Percentiles rank a stretch among this genome's conserved stretches.
Conservation (phyloP, 2,888 invertebrate genomes). For the Trichopoda pennipes region DNA sequence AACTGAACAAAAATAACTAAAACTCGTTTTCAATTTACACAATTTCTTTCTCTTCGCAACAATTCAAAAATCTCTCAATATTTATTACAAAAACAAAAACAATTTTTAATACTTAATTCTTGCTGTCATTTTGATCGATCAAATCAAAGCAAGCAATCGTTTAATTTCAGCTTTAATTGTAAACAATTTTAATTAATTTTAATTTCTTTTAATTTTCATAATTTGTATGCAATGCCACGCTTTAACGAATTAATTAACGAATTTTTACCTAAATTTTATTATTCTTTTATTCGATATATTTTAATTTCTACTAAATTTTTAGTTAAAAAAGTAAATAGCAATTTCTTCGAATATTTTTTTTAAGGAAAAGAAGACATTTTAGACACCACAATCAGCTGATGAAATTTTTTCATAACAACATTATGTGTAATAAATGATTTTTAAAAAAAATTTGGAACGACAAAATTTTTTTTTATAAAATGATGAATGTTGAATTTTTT, state of each 20-base stretch:
- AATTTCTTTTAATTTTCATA: conserved; percentile 1
- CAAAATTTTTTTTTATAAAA: too few species aligned
- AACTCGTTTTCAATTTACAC: conserved; percentile 12
- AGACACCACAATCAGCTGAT: too few species aligned
- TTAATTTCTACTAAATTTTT: too few species aligned
- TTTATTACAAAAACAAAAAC: background rate
- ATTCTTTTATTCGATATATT: background rate
- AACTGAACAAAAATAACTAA: background rate
- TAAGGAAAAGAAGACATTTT: too few species aligned
- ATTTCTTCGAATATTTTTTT: too few species aligned
- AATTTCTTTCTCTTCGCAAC: background rate
- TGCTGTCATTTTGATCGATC: background rate
- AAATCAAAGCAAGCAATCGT: conserved; percentile 15
- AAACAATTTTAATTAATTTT: conserved; percentile 28
- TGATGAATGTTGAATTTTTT: too few species aligned
- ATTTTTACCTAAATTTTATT: background rate
- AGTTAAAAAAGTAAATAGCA: too few species aligned
- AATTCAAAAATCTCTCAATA: conserved; percentile 6
- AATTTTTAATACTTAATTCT: background rate
- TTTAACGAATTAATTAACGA: too few species aligned
- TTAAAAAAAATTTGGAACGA: too few species aligned
- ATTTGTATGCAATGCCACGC: background rate
- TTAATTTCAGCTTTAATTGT: background rate
- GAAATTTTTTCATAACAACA: too few species aligned
- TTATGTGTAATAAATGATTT: too few species aligned